phyloP scores from a whole-genome alignment of 2,113 vertebrate species.

The Donacobius atricapilla region DNA sequence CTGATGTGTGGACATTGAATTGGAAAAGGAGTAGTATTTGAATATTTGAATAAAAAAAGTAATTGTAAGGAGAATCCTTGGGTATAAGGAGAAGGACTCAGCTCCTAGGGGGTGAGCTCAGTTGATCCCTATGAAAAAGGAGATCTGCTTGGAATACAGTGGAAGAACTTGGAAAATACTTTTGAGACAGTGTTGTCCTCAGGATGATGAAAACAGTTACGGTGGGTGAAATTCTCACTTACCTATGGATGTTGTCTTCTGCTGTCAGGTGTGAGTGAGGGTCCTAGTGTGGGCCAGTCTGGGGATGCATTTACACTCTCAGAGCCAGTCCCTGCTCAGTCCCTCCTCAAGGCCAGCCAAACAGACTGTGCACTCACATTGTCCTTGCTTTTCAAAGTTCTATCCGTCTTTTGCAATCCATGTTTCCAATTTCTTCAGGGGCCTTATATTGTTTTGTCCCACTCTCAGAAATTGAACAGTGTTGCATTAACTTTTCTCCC shows the following conservation, averaged over 20 bases:
- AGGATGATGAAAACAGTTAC: background rate
- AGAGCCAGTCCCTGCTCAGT: background rate
- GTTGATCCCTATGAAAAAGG: background rate
- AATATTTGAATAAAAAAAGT: background rate
- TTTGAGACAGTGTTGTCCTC: background rate
- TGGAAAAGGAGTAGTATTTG: background rate
- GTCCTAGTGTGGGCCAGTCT: background rate
- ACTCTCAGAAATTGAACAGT: background rate
- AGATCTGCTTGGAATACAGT: background rate
- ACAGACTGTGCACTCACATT: rapidly evolving
- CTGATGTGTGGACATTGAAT: background rate
- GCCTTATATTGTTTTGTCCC: background rate
- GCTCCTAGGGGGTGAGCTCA: background rate
- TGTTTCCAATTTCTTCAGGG: background rate
- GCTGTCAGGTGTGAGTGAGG: background rate
- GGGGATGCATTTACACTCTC: rapidly evolving
- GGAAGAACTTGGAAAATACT: background rate
- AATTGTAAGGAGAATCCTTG: background rate
- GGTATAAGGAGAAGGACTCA: background rate
- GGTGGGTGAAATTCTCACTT: background rate
- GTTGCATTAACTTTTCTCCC: background rate
- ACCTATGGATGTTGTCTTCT: background rate
- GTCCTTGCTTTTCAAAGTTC: background rate
- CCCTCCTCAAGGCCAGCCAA: background rate
- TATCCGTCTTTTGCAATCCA: background rate